phyloP scores from a whole-genome alignment of 2,113 vertebrate genomes.

The Clinocottus analis region DNA sequence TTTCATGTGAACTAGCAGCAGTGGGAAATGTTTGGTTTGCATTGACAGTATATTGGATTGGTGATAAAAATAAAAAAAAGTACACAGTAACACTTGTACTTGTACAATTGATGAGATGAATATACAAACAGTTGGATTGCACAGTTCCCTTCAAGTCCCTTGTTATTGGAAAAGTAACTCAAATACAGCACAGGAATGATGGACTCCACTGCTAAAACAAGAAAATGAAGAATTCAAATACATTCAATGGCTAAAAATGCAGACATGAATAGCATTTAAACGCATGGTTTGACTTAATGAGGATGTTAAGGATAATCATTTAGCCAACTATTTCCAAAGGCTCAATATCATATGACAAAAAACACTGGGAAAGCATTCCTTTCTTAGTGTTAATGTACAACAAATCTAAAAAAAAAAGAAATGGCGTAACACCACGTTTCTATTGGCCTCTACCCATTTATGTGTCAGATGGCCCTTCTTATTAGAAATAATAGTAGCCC shows the following conservation, averaged over 20 bases:
- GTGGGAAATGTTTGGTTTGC: not conserved
- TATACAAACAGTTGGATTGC: not conserved
- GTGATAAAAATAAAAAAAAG: not conserved
- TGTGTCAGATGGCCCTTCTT: slow-evolving; percentile 29
- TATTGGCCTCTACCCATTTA: slow-evolving; percentile 20
- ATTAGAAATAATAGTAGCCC: slow-evolving; percentile 32
- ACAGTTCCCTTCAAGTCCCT: slow-evolving; percentile 7
- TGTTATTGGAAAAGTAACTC: not conserved
- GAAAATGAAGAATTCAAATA: not conserved
- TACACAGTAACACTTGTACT: not conserved
- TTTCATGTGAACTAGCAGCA: not conserved
- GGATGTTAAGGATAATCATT: not conserved
- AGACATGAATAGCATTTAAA: not conserved
- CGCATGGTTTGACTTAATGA: not conserved
- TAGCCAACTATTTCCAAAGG: not conserved
- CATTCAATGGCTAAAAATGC: not conserved
- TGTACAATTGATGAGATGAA: not conserved
- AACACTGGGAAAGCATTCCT: not conserved
- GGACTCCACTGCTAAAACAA: not conserved
- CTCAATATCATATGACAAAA: not conserved
- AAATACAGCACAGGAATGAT: not conserved
- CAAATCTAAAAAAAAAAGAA: slow-evolving; percentile 19
- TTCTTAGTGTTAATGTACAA: slow-evolving; percentile 9
- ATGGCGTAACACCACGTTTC: slow-evolving; percentile 2
- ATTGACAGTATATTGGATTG: not conserved